Evolutionary conservation across 2,113 vertebrate species (phyloP), one percentile per base, ranked within the genome.

Genomic region (Alaudala cheleensis): DNA sequence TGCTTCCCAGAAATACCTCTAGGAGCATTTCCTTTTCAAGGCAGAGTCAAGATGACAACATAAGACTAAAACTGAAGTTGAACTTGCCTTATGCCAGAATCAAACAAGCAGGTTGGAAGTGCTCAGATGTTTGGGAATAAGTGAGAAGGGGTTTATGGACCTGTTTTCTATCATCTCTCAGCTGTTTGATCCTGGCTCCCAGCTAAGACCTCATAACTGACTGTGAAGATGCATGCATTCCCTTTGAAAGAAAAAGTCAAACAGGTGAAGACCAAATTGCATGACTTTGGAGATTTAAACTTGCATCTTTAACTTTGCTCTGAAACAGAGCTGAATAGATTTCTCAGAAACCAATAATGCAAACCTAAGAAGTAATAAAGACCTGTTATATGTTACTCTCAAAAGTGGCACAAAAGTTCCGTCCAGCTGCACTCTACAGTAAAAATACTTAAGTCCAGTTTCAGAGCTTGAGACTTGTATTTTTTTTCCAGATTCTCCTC

Each of bases 201-300:
- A 96, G 67, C 72, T 93, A 90, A 80, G 64, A 78, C 37, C 42
- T 62, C 17, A 5, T 79, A 96, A 95, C 86, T 34, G 88, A 40
- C 74, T 82, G 28, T 45, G 34, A 74, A 64, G 82, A 39, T 90
- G 50, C 51, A 54, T n/a, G 72, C 25, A 58, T 40, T 58, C 67
- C 86, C 80, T 96, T 88, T 95, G 92, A 96, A 92, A 94, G 50
- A 26, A 88, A 93, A 83, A 95, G 92, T 86, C 88, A 93, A 93
- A 93, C 90, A 96, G 95, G 86, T 94, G 60, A 93, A 80, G 79
- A 73, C 47, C 65, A 85, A 93, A 90, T 54, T 67, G 67, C 19
- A 44, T 57, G 78, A 39, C 16, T 93, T 74, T 0, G 5, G 57
- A 72, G 88, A 77, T 90, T 95, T 93, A 90, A 88, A 66, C 58